Conservation (phyloP, 2,888 invertebrate species). For the Amorpha juglandis region DNA sequence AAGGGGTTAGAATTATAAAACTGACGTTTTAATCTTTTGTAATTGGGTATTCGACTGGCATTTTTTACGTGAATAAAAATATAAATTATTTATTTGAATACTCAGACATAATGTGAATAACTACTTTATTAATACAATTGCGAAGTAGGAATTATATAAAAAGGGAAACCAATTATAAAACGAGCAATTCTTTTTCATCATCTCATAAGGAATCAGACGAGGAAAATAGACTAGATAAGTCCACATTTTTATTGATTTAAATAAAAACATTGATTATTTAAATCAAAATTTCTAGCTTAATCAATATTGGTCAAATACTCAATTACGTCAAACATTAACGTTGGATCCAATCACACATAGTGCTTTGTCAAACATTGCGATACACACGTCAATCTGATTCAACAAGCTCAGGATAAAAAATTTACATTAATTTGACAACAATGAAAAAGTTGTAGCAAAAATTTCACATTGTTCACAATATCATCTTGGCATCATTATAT, state of each 20-base stretch:
- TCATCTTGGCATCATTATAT: constrained; percentile 23
- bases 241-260: background rate
- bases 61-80: background rate
- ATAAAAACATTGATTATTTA: background rate
- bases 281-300: background rate
- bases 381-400: constrained; percentile 34
- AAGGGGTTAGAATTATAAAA: background rate
- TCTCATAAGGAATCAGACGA: too few species aligned
- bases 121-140: background rate
- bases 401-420: constrained; percentile 52
- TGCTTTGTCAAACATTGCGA: constrained; percentile 26
- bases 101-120: background rate
- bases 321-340: constrained; percentile 32
- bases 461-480: constrained; percentile 17
- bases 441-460: constrained; percentile 51
- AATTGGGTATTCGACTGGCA: background rate
- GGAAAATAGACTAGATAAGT: too few species aligned
- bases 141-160: background rate
- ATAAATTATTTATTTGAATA: background rate
- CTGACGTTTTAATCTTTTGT: background rate
- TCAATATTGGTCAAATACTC: background rate
- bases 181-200: background rate
- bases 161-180: background rate
- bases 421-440: constrained; percentile 73
- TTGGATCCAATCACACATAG: constrained; percentile 32